Percentiles rank a stretch among this genome's conserved stretches.
phyloP scores from a whole-genome alignment of 1,140 invertebrate species.

The Nixonia krombeini region DNA sequence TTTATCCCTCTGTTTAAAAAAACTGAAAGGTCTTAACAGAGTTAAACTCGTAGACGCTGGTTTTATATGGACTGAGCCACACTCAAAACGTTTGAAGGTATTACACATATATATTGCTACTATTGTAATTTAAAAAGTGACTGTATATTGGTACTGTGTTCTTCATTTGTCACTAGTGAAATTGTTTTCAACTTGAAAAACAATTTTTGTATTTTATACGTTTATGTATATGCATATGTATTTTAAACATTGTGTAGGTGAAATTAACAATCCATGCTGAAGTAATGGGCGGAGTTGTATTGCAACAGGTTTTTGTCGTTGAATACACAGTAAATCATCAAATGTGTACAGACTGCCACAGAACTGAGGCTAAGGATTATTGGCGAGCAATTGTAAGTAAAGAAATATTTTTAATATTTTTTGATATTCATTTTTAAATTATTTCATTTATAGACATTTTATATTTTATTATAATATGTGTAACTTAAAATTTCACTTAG shows the following conservation, averaged over 20 bases:
- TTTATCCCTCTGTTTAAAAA: slow-evolving; percentile 92
- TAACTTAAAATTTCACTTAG: too few relatives aligned
- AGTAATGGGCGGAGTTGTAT: slow-evolving; percentile 84
- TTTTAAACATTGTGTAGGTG: slow-evolving; percentile 73
- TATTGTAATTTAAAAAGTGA: too few relatives aligned
- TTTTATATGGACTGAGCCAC: slow-evolving; percentile 99
- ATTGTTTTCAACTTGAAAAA: background rate
- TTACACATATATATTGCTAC: too few relatives aligned
- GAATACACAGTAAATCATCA: slow-evolving; percentile 93
- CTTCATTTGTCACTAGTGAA: too few relatives aligned
- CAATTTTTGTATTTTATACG: too few relatives aligned
- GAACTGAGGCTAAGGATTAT: slow-evolving; percentile 97
- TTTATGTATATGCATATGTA: background rate
- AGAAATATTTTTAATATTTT: too few relatives aligned
- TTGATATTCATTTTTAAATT: too few relatives aligned
- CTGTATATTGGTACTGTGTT: too few relatives aligned
- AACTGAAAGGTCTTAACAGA: slow-evolving; percentile 91
- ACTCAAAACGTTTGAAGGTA: slow-evolving; percentile 97
- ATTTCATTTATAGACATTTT: too few relatives aligned
- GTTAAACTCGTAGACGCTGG: slow-evolving; percentile 94
- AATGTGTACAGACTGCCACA: slow-evolving; percentile 98
- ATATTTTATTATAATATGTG: too few relatives aligned
- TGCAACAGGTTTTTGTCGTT: slow-evolving; percentile 94
- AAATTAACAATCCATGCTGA: slow-evolving; percentile 98
- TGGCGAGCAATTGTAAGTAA: slow-evolving; percentile 92